Base-by-base conservation (phyloP, 1,140 invertebrate species). In the Drosophila seguyi region DNA sequence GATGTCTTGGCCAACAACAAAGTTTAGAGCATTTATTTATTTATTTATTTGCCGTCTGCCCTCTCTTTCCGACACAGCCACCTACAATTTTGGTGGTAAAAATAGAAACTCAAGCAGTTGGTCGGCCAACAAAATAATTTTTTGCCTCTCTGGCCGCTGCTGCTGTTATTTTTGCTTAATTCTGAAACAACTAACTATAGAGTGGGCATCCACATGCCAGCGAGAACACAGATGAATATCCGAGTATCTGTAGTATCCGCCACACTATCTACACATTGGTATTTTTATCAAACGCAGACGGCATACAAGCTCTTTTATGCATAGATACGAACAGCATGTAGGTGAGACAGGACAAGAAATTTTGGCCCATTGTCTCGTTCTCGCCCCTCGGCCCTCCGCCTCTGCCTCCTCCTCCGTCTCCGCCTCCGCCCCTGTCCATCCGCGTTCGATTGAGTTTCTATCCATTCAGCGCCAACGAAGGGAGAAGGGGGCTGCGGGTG, bases 151-250 rank as follows among this genome's bases (percentile, higher is more conserved):
- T 71, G 41, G 66, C 29, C 8, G 53, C 27, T 47, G 79, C 79
- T 78, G 79, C 79, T 83, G 81, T 85, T 80, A 80, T 87, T 87
- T 87, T 87, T 80, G 84, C 84, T 87, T 78, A 80, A 88, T 88
- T 87, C 82, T 88, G 63, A 90, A 90, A 90, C 85, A 90, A 88
- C 85, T 90, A 88, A 88, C 81, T 90, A 88, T 90, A 90, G 81
- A 88, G 63, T 66, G 81, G 72, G 61, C 75, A 73, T 65, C 62
- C 56, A 61, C 47, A 41, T 11, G 16, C 44, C 47, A 41, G 38
- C 61, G 61, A 27, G 44, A 41, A 52, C 52, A 36, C 38, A 47
- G 38, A 47, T 45, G 16, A 58, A n/a, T 59, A 39, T 79, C 20
- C 52, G 34, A 36, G 52, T 22, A 55, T 65, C 36, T 76, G 41